These are phyloP conservation scores for Rhynchomys soricoides DNA, from an alignment of 2,113 vertebrate genomes.

Conservation along the genomic window DNA sequence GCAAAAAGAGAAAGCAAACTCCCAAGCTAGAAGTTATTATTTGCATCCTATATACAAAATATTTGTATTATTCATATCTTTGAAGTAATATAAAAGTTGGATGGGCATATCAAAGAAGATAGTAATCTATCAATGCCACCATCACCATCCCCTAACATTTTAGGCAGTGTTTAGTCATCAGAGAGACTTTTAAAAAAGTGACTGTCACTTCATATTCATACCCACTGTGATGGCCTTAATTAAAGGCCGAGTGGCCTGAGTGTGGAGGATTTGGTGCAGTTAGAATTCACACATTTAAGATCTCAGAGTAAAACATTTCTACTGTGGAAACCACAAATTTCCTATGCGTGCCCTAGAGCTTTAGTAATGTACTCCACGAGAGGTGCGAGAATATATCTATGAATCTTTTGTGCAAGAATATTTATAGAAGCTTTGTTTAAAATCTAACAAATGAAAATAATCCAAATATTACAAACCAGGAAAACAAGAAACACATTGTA, in stretches of 20 bases:
- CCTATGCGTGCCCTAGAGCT: neutral
- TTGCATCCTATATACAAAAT: neutral
- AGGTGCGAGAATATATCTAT: neutral
- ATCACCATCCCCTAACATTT: neutral
- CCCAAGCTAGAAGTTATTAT: neutral
- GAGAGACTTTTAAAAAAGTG: neutral
- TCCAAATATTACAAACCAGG: neutral
- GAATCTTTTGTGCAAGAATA: neutral
- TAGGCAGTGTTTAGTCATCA: neutral
- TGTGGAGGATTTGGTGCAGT: neutral
- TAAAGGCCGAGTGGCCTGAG: neutral
- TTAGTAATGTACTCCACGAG: neutral
- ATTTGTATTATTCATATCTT: neutral
- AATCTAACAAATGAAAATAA: neutral
- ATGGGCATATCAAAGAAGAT: neutral
- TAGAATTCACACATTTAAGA: neutral
- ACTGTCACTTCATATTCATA: constrained; percentile 25
- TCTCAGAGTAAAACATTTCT: neutral
- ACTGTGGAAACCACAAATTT: constrained; percentile 15
- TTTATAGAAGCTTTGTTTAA: neutral
- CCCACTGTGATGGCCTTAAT: neutral
- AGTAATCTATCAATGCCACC: neutral
- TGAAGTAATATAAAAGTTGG: neutral
- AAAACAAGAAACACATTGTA: neutral
- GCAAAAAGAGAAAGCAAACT: constrained; percentile 22